These are phyloP conservation scores for Lithosia quadra DNA, from an alignment of 2,888 invertebrate species.

Conservation along the genomic window DNA sequence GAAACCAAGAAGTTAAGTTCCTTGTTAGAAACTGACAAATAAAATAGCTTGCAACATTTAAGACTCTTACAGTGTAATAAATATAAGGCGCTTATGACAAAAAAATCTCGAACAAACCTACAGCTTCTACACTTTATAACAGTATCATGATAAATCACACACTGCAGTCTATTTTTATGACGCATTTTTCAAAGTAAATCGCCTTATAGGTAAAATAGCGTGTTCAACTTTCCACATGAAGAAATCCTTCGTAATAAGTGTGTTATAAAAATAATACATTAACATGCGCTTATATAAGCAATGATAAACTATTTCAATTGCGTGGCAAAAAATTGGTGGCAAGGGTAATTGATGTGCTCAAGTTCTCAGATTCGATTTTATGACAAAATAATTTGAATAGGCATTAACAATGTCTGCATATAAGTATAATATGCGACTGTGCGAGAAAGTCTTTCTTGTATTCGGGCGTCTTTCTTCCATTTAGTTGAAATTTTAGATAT, in stretches of 20 bases:
- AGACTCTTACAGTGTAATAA: constrained; percentile 7
- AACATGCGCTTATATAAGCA: not conserved
- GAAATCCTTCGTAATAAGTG: not conserved
- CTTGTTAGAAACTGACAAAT: not conserved
- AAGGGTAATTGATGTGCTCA: not conserved
- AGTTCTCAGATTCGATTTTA: not conserved
- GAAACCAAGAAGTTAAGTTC: too few relatives aligned
- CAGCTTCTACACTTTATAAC: constrained; percentile 10
- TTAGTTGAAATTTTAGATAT: not conserved
- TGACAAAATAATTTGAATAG: too few relatives aligned
- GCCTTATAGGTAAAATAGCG: constrained; percentile 25
- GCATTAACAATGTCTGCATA: too few relatives aligned
- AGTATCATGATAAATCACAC: constrained; percentile 30
- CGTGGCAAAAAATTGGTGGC: too few relatives aligned
- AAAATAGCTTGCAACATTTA: not conserved
- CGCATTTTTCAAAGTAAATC: constrained; percentile 42
- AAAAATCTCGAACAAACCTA: constrained; percentile 20
- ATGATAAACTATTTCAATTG: too few relatives aligned
- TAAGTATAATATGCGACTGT: too few relatives aligned
- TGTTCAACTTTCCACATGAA: constrained; percentile 7
- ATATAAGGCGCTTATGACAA: constrained; percentile 13
- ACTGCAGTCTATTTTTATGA: constrained; percentile 46
- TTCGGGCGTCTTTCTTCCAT: too few relatives aligned
- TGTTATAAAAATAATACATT: not conserved
- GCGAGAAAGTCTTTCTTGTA: too few relatives aligned